Conservation (phyloP, 2,888 invertebrate genomes). For the Sarcophaga carnaria region DNA sequence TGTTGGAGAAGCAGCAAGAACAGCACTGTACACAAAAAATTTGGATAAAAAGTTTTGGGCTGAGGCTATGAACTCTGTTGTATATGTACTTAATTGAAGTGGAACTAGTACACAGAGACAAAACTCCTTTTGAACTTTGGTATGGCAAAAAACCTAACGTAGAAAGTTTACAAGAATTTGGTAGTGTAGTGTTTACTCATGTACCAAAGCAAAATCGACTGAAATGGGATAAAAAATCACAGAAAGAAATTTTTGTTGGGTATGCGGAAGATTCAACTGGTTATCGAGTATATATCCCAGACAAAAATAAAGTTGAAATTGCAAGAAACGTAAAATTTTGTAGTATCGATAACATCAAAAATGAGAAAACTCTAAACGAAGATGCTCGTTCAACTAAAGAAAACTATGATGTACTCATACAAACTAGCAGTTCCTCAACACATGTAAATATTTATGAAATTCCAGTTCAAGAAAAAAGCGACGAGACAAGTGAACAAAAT, state of each 20-base stretch:
- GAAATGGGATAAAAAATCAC: conserved; percentile 49
- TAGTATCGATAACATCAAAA: too few species aligned
- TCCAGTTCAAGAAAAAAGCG: conserved; percentile 7
- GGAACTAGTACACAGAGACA: conserved; percentile 53
- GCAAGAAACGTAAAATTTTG: conserved; percentile 58
- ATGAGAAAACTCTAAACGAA: not conserved
- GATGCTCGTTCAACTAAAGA: not conserved
- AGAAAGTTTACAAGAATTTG: conserved; percentile 39
- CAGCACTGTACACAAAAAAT: conserved; percentile 62
- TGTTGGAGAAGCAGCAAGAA: conserved; percentile 67
- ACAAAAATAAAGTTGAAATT: conserved; percentile 58
- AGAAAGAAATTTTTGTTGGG: conserved; percentile 68
- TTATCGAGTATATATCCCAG: conserved; percentile 70
- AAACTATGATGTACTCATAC: too few species aligned
- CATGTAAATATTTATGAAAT: not conserved
- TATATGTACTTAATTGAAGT: conserved; percentile 50
- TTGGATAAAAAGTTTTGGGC: conserved; percentile 59
- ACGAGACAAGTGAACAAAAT: conserved; percentile 1
- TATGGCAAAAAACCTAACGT: conserved; percentile 40
- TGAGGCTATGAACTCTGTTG: conserved; percentile 69
- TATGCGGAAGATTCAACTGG: conserved; percentile 76
- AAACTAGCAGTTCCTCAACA: too few species aligned
- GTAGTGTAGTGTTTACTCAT: conserved; percentile 33
- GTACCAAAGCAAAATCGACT: conserved; percentile 51
- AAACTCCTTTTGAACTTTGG: conserved; percentile 70